A percentile compares a stretch with the other conserved stretches of the same genome.
Conservation (phyloP, 2,797 vertebrate genomes). For the Malurus splendens region DNA sequence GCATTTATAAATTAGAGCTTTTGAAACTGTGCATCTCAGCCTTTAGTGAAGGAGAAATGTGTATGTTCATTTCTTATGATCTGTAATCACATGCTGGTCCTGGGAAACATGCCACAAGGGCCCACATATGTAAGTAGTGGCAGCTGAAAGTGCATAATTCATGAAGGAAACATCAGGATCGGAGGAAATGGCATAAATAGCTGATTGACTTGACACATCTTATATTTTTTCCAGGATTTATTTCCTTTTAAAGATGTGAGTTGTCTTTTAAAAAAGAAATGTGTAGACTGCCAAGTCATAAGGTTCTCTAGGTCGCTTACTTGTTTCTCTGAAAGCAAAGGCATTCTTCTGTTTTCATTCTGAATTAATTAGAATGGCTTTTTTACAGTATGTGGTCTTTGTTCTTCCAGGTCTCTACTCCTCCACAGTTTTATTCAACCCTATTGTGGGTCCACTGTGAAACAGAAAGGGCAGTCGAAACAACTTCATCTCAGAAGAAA, state of each 20-base stretch:
- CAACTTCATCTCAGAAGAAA: conserved; percentile 51
- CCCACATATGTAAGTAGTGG: conserved; percentile 19
- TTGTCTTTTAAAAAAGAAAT: conserved; percentile 11
- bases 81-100: conserved; percentile 5
- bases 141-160: conserved; percentile 33
- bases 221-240: conserved; percentile 1
- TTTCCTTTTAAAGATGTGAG: conserved; percentile 25
- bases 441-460: conserved; percentile 18
- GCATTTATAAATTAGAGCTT: neutral
- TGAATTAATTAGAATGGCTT: conserved; percentile 52
- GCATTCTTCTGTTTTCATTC: conserved; percentile 41
- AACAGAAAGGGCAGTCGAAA: conserved; percentile 46
- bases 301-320: neutral
- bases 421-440: conserved; percentile 24
- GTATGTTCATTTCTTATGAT: conserved; percentile 48
- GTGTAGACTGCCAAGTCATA: conserved; percentile 37
- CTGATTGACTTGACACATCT: neutral
- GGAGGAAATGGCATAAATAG: conserved; percentile 5
- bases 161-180: conserved; percentile 40
- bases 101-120: neutral
- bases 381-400: conserved; percentile 57
- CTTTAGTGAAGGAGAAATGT: conserved; percentile 23
- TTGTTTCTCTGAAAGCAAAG: conserved; percentile 39
- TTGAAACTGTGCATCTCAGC: neutral
- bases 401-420: conserved; percentile 28